A percentile compares a stretch with the other conserved stretches of the same genome.
These are phyloP conservation scores for Atta cephalotes DNA, from an alignment of 1,140 invertebrate genomes.

Conservation along the genomic window DNA sequence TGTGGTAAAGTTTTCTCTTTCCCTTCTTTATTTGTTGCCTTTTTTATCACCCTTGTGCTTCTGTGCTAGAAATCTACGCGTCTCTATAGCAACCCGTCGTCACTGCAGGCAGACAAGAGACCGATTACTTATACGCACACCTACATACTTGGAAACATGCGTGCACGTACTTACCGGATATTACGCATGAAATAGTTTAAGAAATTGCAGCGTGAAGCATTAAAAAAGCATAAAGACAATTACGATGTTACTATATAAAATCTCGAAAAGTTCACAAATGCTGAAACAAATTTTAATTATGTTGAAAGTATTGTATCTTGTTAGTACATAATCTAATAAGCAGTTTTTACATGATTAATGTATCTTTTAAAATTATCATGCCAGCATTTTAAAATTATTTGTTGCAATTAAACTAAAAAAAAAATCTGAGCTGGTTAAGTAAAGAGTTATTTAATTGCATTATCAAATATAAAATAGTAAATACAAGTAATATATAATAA, in stretches of 20 bases:
- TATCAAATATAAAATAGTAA: neutral
- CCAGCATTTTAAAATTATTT: neutral
- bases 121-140: constrained; percentile 48
- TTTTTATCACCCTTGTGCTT: constrained; percentile 74
- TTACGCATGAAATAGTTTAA: constrained; percentile 61
- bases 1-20: neutral
- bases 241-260: neutral
- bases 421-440: neutral
- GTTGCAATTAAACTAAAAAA: neutral
- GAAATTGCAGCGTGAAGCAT: constrained; percentile 17
- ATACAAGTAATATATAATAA: neutral
- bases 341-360: neutral
- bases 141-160: constrained; percentile 54
- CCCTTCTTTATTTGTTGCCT: constrained; percentile 49
- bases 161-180: constrained; percentile 59
- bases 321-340: neutral
- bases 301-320: constrained; percentile 36
- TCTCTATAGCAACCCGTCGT: constrained; percentile 81
- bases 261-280: neutral
- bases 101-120: constrained; percentile 71
- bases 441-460: neutral
- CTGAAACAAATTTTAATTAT: constrained; percentile 50
- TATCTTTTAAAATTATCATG: neutral
- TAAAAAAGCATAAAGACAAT: neutral
- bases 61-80: constrained; percentile 72